Conservation (phyloP, 2,888 invertebrate species). For the Agrypnus murinus region DNA sequence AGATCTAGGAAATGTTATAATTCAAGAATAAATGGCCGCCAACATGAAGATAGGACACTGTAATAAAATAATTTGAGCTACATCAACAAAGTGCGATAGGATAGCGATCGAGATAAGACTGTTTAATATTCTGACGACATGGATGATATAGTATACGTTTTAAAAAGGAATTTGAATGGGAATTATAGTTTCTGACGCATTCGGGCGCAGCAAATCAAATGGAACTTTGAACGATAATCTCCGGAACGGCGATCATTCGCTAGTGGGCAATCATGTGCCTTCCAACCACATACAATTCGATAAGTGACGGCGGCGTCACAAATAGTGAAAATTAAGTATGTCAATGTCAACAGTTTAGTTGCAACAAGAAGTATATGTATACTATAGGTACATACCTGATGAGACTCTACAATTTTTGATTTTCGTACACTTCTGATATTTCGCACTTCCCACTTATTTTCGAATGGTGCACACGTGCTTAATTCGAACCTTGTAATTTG, state of each 20-base stretch:
- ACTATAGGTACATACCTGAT: too few species aligned
- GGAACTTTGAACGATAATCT: conserved; percentile 50
- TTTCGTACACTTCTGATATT: too few species aligned
- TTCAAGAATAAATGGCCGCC: conserved; percentile 6
- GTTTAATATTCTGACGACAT: conserved; percentile 28
- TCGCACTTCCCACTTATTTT: not conserved
- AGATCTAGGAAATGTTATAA: not conserved
- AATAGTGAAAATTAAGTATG: conserved; percentile 47
- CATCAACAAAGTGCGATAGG: conserved; percentile 33
- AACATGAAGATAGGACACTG: conserved; percentile 11
- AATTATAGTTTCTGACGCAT: conserved; percentile 35
- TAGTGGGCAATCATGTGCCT: conserved; percentile 47
- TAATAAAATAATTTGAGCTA: conserved; percentile 12
- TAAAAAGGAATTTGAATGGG: conserved; percentile 19
- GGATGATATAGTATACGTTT: conserved; percentile 8
- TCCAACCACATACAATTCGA: conserved; percentile 46
- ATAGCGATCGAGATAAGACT: conserved; percentile 35
- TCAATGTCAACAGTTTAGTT: conserved; percentile 41
- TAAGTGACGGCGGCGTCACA: conserved; percentile 45
- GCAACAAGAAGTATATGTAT: conserved; percentile 18
- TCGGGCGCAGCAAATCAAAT: conserved; percentile 22
- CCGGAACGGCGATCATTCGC: conserved; percentile 45
- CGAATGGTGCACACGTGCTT: conserved; percentile 2
- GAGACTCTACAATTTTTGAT: not conserved
- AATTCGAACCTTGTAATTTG: conserved; percentile 2